Percentiles rank a stretch among this genome's conserved stretches.
Evolutionary conservation across 2,113 vertebrate species (phyloP).

Genomic region (Alaudala cheleensis): DNA sequence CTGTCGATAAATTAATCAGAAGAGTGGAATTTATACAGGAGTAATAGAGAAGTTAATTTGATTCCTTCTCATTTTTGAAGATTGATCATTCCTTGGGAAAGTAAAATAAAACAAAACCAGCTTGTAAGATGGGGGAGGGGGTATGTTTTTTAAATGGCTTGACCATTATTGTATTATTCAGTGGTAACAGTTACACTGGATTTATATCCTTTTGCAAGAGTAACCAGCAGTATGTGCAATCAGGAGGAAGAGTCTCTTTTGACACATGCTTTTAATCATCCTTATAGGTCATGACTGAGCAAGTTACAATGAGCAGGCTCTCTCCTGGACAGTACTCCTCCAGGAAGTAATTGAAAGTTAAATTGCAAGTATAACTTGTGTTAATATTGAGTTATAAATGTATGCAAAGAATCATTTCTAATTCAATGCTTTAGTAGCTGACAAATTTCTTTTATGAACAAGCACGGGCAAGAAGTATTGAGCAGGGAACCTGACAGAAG

Average conservation of each 20-base stretch:
- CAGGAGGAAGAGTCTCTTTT: neutral
- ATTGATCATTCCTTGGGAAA: neutral
- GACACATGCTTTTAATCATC: neutral
- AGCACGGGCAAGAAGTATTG: neutral
- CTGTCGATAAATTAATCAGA: neutral
- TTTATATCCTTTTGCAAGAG: neutral
- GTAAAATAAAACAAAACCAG: neutral
- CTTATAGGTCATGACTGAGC: neutral
- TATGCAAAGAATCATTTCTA: neutral
- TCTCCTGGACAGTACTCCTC: neutral
- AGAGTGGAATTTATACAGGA: neutral
- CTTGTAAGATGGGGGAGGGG: neutral
- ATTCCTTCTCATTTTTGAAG: neutral
- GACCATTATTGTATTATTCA: neutral
- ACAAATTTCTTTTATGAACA: slow-evolving; percentile 3
- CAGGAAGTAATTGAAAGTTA: neutral
- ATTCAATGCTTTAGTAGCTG: neutral
- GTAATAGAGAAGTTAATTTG: neutral
- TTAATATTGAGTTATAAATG: neutral
- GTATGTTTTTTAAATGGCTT: neutral
- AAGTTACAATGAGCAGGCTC: neutral
- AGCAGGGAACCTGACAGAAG: neutral
- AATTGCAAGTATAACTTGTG: neutral
- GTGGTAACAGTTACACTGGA: neutral
- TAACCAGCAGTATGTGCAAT: neutral